Evolutionary conservation across 2,113 vertebrate genomes (phyloP), one percentile per base, ranked within the genome.

Genomic region (Artemisiospiza belli): DNA sequence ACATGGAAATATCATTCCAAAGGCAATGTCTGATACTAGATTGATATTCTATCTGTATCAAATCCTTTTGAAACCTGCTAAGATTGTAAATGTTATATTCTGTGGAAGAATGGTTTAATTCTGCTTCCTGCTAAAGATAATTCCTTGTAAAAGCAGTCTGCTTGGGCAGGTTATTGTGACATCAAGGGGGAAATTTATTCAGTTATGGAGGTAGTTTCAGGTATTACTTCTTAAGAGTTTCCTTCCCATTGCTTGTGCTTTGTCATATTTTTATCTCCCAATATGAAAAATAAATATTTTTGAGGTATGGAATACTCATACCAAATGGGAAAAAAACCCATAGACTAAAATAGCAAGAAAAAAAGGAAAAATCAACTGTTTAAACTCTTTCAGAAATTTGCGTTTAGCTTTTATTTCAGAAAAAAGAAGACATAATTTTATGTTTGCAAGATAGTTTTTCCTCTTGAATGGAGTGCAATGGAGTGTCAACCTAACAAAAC

Each of bases 251-350:
- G 28, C 2, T 41, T 49, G 11, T 59, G 39, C 24, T 62, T 85
- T 59, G 7, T 46, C 27, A 13, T 37, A 21, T 55, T 83, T 70
- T 49, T 79, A 21, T 55, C 20, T 28, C 15, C 20, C 25, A 15
- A 24, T 12, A 37, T 4, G 21, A 30, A 73, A 86, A 62, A 62
- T 41, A 57, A 63, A 66, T 19, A 2, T 20, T 25, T 64, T n/a
- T 62, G 9, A 37, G 30, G 9, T 24, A 54, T 14, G 22, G 37
- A 74, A 78, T 33, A 11, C 6, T 79, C 30, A 22, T 6, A 51
- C 2, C 33, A 61, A 43, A 47, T 11, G 24, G 11, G 37, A 81
- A 81, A 59, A 57, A n/a, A 0, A 0, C 1, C 3, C 12, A 24
- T 11, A 44, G 37, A 59, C 8, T 49, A 79, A 77, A 87, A 63